Conservation (phyloP, 2,888 invertebrate genomes). For the Conops quadrifasciatus region DNA sequence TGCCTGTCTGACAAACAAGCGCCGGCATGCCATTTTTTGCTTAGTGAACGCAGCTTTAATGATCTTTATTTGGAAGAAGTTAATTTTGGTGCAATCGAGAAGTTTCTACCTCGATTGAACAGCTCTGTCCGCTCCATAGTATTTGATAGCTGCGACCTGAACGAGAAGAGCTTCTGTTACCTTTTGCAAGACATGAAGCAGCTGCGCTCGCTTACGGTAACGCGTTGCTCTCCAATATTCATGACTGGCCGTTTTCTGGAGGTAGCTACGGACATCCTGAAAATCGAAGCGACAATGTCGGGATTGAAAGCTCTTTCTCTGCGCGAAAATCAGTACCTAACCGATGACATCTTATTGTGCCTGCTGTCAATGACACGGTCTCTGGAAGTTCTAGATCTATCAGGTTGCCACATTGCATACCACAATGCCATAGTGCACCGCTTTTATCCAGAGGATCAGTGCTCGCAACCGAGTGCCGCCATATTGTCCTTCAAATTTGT, state of each 20-base stretch:
- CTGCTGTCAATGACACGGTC: conserved; percentile 71
- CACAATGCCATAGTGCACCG: conserved; percentile 74
- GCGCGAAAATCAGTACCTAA: conserved; percentile 75
- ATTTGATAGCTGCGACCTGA: conserved; percentile 71
- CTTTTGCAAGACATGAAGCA: conserved; percentile 70
- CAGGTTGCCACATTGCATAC: conserved; percentile 76
- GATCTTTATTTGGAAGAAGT: conserved; percentile 59
- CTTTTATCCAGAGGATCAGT: conserved; percentile 70
- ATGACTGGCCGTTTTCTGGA: conserved; percentile 78
- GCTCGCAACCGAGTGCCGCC: conserved; percentile 70
- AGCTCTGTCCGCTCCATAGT: conserved; percentile 68
- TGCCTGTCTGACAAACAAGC: conserved; percentile 57
- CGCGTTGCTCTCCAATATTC: conserved; percentile 75
- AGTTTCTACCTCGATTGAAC: conserved; percentile 71
- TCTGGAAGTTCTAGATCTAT: conserved; percentile 71
- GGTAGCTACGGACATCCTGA: conserved; percentile 67
- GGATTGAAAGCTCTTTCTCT: conserved; percentile 71
- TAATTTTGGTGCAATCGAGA: conserved; percentile 59
- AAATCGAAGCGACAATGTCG: conserved; percentile 59
- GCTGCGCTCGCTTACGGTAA: conserved; percentile 70
- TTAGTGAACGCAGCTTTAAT: conserved; percentile 54
- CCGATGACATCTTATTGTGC: conserved; percentile 77
- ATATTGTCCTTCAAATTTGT: conserved; percentile 77
- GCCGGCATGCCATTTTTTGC: conserved; percentile 55
- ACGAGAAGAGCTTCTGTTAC: conserved; percentile 71